Evolutionary conservation across 2,888 invertebrate species (phyloP), one percentile per base, ranked within the genome.

Genomic region (Drosophila demipolita): DNA sequence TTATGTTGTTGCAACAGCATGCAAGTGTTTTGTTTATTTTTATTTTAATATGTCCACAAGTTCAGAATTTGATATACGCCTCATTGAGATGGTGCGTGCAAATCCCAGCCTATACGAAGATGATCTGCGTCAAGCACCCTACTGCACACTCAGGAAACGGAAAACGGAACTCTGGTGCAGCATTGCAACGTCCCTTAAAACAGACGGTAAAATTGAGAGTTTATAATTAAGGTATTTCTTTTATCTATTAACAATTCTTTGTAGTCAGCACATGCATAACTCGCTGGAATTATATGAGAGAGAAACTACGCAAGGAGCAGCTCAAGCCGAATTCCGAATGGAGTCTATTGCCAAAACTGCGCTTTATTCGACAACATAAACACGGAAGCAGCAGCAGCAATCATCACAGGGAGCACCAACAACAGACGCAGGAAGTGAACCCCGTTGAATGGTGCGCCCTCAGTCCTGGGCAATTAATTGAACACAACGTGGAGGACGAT

Each of bases 151-250:
- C 4, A 87, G 80, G 67, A 91, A 90, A 29, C 73, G 74, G 48
- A 85, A 89, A 62, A 74, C 68, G 1, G 92, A 92, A 42, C 33
- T 91, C 0, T 91, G 91, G 92, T 74, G 77, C 45, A 89, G 87
- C 67, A 92, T 91, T 45, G 81, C 91, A 7, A 75, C 83, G 1
- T 87, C 91, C 3, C 60, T 91, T 3, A 73, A 84, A 52, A 73
- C 82, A 1, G 91, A 92, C 35, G 81, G 92, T 92, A 79, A 73
- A 69, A 63, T 15, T 15, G 0, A 7, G 1, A 29, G 6, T n/a
- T 2, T 32, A 3, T 17, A 23, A 33, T 11, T 23, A 26, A 38
- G 26, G 20, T 8, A 20, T 53, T 55, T 2, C 4, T 23, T 23
- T 15, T 45, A 45, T 15, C 15, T 9, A 20, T 45, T 33, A 23